Conservation (phyloP, 2,888 invertebrate species). For the Megastigmus dorsalis region DNA sequence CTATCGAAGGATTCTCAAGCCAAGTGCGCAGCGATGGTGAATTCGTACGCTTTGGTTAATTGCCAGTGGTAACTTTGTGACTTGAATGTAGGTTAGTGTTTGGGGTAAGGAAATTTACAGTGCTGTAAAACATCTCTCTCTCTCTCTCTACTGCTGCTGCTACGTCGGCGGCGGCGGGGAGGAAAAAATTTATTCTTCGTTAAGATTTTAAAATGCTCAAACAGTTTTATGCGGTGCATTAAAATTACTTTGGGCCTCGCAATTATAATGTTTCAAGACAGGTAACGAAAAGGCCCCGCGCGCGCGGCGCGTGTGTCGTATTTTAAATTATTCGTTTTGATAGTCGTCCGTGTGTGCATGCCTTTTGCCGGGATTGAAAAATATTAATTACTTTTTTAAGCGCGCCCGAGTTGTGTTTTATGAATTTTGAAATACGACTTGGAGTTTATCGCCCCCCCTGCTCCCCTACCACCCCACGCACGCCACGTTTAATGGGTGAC, state of each 20-base stretch:
- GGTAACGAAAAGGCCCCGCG: neutral
- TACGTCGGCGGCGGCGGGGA: neutral
- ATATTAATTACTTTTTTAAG: conserved; percentile 9
- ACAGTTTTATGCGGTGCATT: conserved; percentile 43
- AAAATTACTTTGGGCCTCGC: conserved; percentile 37
- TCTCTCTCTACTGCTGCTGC: too few relatives aligned
- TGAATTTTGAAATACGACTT: neutral
- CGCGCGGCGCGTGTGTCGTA: conserved; percentile 15
- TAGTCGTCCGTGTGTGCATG: conserved; percentile 22
- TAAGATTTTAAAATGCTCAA: conserved; percentile 48
- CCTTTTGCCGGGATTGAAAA: conserved; percentile 10
- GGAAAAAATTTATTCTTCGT: conserved; percentile 49
- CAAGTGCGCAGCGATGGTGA: neutral
- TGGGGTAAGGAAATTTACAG: conserved; percentile 44
- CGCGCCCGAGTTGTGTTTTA: neutral
- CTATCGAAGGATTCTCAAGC: conserved; percentile 37
- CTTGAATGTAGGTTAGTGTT: conserved; percentile 45
- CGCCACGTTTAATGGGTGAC: neutral
- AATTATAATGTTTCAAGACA: conserved; percentile 38
- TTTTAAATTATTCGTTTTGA: conserved; percentile 35
- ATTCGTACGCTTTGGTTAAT: conserved; percentile 24
- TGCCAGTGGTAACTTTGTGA: conserved; percentile 38
- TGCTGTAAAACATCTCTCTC: conserved; percentile 43
- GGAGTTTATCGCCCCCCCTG: neutral
- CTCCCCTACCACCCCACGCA: too few relatives aligned